These are phyloP conservation scores for Thunnus thynnus DNA, from an alignment of 2,113 vertebrate genomes.

Conservation along the genomic window DNA sequence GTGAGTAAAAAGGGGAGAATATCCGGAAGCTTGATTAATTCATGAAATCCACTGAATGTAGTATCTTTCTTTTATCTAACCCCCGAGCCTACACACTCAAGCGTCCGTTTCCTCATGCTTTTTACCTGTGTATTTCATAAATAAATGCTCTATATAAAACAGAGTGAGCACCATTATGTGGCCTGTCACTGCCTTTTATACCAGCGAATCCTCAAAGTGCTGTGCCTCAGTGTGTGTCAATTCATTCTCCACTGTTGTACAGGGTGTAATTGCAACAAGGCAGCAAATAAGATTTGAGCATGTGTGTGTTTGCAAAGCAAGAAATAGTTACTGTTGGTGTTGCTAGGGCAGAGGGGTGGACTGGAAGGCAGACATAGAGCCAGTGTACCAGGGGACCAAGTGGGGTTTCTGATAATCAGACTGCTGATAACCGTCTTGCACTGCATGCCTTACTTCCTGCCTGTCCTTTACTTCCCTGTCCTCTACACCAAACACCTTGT, in stretches of 20 bases:
- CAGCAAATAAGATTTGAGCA: constrained; percentile 41
- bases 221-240: constrained; percentile 42
- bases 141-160: constrained; percentile 47
- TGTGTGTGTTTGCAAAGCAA: constrained; percentile 46
- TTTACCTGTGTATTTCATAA: constrained; percentile 69
- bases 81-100: constrained; percentile 36
- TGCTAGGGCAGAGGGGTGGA: neutral
- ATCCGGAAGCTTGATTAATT: constrained; percentile 80
- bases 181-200: constrained; percentile 52
- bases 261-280: constrained; percentile 58
- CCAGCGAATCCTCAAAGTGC: constrained; percentile 41
- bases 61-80: constrained; percentile 54
- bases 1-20: constrained; percentile 70
- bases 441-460: neutral
- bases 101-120: constrained; percentile 50
- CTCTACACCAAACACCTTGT: neutral
- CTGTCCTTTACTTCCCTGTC: neutral
- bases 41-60: constrained; percentile 71
- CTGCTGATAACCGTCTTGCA: constrained; percentile 1
- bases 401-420: constrained; percentile 24
- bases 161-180: constrained; percentile 37
- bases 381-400: constrained; percentile 9
- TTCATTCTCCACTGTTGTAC: constrained; percentile 55
- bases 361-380: neutral
- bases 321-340: constrained; percentile 16